Base-by-base conservation (phyloP, 2,888 invertebrate species). In the Caenorhabditis japonica region DNA sequence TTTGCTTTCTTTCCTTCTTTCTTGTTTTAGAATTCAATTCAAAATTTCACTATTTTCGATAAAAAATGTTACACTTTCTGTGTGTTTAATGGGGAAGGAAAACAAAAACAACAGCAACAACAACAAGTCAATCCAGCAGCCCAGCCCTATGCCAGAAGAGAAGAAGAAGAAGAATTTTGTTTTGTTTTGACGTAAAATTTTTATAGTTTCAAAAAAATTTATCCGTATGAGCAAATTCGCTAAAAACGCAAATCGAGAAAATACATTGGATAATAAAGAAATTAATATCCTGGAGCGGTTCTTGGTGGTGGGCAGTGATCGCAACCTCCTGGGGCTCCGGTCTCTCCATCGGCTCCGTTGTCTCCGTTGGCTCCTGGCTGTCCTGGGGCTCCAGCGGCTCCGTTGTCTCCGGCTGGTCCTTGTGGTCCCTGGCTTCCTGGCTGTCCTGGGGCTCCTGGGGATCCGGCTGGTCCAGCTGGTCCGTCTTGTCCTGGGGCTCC, bases 251-350 rank as follows among this genome's bases (percentile, higher is more conserved):
- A 68, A 56, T 34, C 49, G 64, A 56, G 15, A 64, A 56, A 64
- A 69, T 64, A 70, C 64, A 69, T 55, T 64, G 61, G 62, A 68
- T 58, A 61, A 61, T 53, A 56, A 60, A 43, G 39, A 44, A 61
- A 66, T 79, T 80, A 82, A 77, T 83, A 83, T 80, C 83, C 83
- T 64, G 83, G 82, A 36, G 82, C 81, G 51, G 83, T 83, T 46
- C 83, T 74, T 59, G 82, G 83, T 59, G 82, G 82, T 55, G 83
- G 81, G 75, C 83, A 84, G 80, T 84, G 82, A 61, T 82, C 80
- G 81, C 83, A 83, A 44, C 80, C 79, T 70, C 84, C 79, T 62
- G 74, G 78, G 49, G 64, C 70, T 69, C 84, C 84, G 27, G 80
- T 76, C 46, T 75, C 68, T 75, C 84, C 84, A 46, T 79, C 78